These are phyloP conservation scores for Morone saxatilis DNA, from an alignment of 2,113 vertebrate species.

Conservation along the genomic window DNA sequence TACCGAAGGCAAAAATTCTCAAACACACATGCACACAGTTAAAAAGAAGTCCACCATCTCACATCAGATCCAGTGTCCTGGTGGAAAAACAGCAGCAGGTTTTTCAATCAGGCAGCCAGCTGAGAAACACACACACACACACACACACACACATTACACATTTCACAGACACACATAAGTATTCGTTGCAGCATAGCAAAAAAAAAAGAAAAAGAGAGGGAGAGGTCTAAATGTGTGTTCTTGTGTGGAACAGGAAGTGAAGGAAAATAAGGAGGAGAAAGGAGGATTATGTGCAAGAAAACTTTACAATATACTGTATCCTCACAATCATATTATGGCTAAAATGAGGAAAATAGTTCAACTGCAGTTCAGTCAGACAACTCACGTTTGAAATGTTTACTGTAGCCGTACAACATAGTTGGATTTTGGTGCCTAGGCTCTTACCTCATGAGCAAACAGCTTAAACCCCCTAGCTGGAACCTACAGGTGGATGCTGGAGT, in stretches of 20 bases:
- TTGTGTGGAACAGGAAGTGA: slow-evolving; percentile 10
- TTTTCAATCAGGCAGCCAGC: slow-evolving; percentile 51
- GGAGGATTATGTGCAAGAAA: no score
- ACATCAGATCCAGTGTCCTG: slow-evolving; percentile 10
- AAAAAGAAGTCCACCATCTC: background rate
- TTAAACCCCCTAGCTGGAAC: no score
- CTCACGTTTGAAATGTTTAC: no score
- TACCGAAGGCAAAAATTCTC: background rate
- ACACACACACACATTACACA: slow-evolving; percentile 1
- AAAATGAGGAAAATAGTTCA: no score
- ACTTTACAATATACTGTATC: no score
- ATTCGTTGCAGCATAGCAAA: background rate
- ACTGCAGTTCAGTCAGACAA: no score
- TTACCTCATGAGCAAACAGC: no score
- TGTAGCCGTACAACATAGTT: no score
- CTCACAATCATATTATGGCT: no score
- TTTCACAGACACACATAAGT: slow-evolving; percentile 10
- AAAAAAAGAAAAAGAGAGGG: background rate
- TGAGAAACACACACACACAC: slow-evolving; percentile 3
- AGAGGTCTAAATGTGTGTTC: background rate
- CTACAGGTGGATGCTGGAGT: no score
- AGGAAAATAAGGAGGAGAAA: no score
- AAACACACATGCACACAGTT: background rate
- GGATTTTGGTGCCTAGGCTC: no score
- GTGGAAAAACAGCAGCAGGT: slow-evolving; percentile 58